phyloP scores from a whole-genome alignment of 2,888 invertebrate species.

The Blastobasis adustella region DNA sequence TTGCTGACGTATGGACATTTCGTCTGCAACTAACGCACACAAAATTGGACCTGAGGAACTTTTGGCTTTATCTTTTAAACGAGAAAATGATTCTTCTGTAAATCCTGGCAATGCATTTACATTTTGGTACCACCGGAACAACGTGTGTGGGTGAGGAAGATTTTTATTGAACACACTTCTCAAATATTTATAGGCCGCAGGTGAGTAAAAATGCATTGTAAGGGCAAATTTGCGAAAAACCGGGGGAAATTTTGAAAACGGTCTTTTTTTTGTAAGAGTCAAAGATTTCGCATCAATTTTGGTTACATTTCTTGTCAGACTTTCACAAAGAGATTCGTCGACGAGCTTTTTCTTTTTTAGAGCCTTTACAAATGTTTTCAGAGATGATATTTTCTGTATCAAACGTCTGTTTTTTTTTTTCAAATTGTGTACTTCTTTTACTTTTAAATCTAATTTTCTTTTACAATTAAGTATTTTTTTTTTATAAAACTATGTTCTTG shows the following conservation, averaged over 20 bases:
- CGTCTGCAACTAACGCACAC: constrained; percentile 5
- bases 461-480: background rate
- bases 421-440: background rate
- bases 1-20: constrained; percentile 4
- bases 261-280: background rate
- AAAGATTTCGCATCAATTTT: background rate
- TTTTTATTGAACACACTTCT: constrained; percentile 4
- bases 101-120: constrained; percentile 6
- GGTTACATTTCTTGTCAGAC: background rate
- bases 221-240: background rate
- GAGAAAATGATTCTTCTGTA: background rate
- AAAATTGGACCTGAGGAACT: background rate
- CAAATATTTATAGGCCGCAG: constrained; percentile 11
- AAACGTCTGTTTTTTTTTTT: background rate
- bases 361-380: background rate
- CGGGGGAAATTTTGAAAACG: background rate
- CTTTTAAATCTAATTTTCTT: background rate
- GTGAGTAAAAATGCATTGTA: constrained; percentile 7
- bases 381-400: background rate
- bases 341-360: background rate
- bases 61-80: background rate
- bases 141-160: constrained; percentile 8
- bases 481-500: background rate
- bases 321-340: background rate
- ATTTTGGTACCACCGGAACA: constrained; percentile 7